These are phyloP conservation scores for Hippocampus zosterae DNA, from an alignment of 2,113 vertebrate species.

Conservation along the genomic window DNA sequence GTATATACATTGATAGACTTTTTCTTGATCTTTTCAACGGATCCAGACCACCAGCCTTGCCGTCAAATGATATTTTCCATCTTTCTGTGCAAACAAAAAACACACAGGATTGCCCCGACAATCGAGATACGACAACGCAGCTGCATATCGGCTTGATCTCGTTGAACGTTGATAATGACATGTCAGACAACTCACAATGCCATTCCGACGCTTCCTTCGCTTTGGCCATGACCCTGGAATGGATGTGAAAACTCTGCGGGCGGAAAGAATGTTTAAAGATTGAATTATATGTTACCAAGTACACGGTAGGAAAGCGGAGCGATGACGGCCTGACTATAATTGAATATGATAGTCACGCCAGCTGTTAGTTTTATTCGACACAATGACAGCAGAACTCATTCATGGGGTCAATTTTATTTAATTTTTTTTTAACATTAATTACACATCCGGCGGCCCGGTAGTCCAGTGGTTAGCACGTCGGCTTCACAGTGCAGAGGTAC, in stretches of 20 bases:
- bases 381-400: constrained; percentile 11
- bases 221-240: constrained; percentile 43
- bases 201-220: constrained; percentile 43
- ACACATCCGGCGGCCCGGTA: too few species aligned
- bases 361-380: constrained; percentile 26
- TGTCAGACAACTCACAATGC: constrained; percentile 37
- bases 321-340: constrained; percentile 49
- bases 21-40: constrained; percentile 39
- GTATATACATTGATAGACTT: constrained; percentile 28
- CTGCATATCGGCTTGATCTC: constrained; percentile 61
- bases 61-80: constrained; percentile 45
- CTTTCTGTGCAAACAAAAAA: constrained; percentile 18
- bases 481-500: too few species aligned
- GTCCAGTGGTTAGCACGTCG: too few species aligned
- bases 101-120: constrained; percentile 16
- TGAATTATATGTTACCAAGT: constrained; percentile 47
- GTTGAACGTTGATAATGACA: constrained; percentile 55
- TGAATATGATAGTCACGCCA: constrained; percentile 32
- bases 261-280: constrained; percentile 39
- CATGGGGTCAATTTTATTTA: constrained; percentile 2
- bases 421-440: background rate
- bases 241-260: constrained; percentile 39
- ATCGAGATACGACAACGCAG: constrained; percentile 50
- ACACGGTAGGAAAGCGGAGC: constrained; percentile 24
- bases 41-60: constrained; percentile 31